Evolutionary conservation across 2,797 vertebrate genomes (phyloP), one percentile per base, ranked within the genome.

Genomic region (Potorous gilbertii): DNA sequence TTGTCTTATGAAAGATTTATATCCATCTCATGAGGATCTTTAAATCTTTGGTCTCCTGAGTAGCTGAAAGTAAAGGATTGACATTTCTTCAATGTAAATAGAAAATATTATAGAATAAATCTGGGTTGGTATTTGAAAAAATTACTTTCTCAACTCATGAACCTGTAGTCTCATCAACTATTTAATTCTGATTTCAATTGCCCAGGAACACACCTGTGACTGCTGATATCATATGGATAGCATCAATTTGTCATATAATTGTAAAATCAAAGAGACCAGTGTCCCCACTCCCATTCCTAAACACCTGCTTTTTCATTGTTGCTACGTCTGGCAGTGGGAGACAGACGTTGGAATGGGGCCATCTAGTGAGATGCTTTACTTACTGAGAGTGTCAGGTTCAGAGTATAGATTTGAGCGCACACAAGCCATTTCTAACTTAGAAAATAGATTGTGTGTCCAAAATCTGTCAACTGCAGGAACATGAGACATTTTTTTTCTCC

Each of bases 1-100:
- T 96, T 97, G 97, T 97, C 96, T 96, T 91, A 95, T 95, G 94
- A 90, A 95, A 97, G 97, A 96, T 96, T 97, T 97, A 95, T 95
- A 94, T 96, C 96, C 93, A 66, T 94, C 93, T 97, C 94, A 1
- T 94, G 94, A 97, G 96, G 94, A 93, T 92, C 95, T 96, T 96
- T 96, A 97, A 96, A 96, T 97, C 96, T 93, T 93, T 93, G 62
- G 93, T 97, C 97, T 96, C 98, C 94, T 57, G 93, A 54, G 96
- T 93, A 94, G 96, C 54, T 94, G 91, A 91, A 93, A 97, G 92
- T 94, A 96, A 96, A 92, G 94, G 95, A 96, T 50, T 95, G 96
- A 96, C 96, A 97, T 96, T 97, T 97, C 96, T 94, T 97, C 97
- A 96, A 94, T 96, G 95, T 96, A 97, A 97, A 97, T 94, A 97